Evolutionary conservation across 2,113 vertebrate genomes (phyloP).

Genomic region (Anarhynchus alexandrinus): DNA sequence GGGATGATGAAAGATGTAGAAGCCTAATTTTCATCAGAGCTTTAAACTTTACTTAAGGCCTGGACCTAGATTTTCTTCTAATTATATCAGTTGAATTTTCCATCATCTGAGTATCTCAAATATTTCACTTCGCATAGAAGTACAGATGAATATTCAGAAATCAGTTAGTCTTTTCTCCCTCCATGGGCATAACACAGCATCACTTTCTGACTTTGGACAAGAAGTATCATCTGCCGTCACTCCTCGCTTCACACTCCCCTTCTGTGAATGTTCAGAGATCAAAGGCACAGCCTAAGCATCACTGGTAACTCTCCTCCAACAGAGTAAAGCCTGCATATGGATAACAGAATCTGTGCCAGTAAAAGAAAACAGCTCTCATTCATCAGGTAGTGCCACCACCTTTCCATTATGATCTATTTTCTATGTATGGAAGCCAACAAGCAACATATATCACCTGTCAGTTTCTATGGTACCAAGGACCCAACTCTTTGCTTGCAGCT

Average conservation of each 20-base stretch:
- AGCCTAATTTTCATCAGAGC: not conserved
- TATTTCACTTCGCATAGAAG: not conserved
- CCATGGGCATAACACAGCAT: not conserved
- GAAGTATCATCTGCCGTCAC: not conserved
- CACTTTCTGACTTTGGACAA: not conserved
- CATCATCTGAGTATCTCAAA: not conserved
- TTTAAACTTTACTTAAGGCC: not conserved
- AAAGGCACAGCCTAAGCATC: not conserved
- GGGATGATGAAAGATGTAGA: not conserved
- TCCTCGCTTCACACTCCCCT: not conserved
- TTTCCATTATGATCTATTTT: not conserved
- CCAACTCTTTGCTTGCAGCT: not conserved
- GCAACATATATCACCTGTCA: not conserved
- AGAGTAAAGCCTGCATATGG: not conserved
- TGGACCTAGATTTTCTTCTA: not conserved
- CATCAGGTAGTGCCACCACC: not conserved
- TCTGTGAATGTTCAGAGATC: not conserved
- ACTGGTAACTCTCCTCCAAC: not conserved
- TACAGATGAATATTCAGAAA: not conserved
- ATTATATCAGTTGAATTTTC: not conserved
- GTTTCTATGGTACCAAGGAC: not conserved
- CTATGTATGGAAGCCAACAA: not conserved
- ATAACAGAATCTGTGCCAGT: not conserved
- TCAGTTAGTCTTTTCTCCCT: not conserved
- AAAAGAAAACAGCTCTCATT: not conserved